These are phyloP conservation scores for Argyrosomus regius DNA, from an alignment of 2,797 vertebrate species.

Conservation along the genomic window DNA sequence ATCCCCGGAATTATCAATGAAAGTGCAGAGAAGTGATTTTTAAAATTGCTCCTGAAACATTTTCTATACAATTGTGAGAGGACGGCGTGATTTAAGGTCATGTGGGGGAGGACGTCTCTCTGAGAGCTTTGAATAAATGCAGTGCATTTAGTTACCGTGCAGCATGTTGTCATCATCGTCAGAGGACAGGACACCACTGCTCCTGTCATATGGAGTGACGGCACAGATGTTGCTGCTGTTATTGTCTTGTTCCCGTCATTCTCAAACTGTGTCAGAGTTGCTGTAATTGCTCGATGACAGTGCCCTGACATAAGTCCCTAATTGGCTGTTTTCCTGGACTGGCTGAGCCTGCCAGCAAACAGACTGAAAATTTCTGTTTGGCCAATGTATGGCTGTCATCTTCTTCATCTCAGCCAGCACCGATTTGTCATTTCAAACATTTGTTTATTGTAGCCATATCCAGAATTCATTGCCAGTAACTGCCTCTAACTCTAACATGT, in stretches of 20 bases:
- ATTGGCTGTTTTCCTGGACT: slow-evolving; percentile 45
- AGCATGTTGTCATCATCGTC: not conserved
- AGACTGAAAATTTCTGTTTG: slow-evolving; percentile 37
- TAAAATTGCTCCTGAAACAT: not conserved
- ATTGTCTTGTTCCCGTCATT: slow-evolving; percentile 8
- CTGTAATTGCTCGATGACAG: slow-evolving; percentile 56
- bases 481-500: not conserved
- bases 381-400: slow-evolving; percentile 21
- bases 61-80: not conserved
- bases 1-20: slow-evolving; percentile 13
- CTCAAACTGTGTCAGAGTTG: slow-evolving; percentile 46
- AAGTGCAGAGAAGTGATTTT: not conserved
- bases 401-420: slow-evolving; percentile 19
- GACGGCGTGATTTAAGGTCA: slow-evolving; percentile 7
- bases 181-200: not conserved
- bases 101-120: slow-evolving; percentile 6
- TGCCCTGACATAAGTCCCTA: slow-evolving; percentile 35
- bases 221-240: slow-evolving; percentile 34
- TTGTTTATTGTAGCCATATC: not conserved
- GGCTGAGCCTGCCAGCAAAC: slow-evolving; percentile 15
- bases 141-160: not conserved
- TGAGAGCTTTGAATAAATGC: not conserved
- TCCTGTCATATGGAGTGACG: not conserved
- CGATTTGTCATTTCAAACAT: slow-evolving; percentile 17
- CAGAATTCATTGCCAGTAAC: not conserved